A percentile compares a stretch with the other conserved stretches of the same genome.
These are phyloP conservation scores for Papilio helenus DNA, from an alignment of 1,140 invertebrate species.

Conservation along the genomic window DNA sequence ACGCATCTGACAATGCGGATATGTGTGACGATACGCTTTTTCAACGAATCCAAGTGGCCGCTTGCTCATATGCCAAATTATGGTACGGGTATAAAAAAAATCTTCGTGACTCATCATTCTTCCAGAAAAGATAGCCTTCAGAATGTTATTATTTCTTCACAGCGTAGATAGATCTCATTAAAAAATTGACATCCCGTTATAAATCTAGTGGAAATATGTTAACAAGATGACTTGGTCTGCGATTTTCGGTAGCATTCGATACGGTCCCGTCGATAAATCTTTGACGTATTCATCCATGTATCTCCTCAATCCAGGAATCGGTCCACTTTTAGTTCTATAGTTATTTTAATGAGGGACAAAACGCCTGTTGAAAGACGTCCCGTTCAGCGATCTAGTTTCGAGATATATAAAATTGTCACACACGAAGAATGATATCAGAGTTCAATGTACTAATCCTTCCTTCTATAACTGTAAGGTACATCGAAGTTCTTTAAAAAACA, in stretches of 20 bases:
- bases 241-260: conserved; percentile 52
- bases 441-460: neutral
- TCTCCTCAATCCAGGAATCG: conserved; percentile 26
- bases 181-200: conserved; percentile 61
- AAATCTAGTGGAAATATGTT: conserved; percentile 70
- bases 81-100: neutral
- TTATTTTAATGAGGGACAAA: conserved; percentile 56
- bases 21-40: too few species aligned
- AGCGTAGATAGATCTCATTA: conserved; percentile 64
- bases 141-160: conserved; percentile 47
- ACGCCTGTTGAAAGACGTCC: conserved; percentile 21
- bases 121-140: conserved; percentile 4
- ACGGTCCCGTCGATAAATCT: conserved; percentile 46
- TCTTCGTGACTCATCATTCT: neutral
- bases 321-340: conserved; percentile 41
- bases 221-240: conserved; percentile 61
- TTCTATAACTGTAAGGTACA: too few species aligned
- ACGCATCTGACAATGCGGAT: too few species aligned
- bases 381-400: conserved; percentile 6
- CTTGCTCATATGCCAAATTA: neutral
- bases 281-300: conserved; percentile 45
- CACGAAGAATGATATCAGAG: neutral
- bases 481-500: too few species aligned
- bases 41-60: too few species aligned
- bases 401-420: neutral